Evolutionary conservation across 2,888 invertebrate genomes (phyloP).

Genomic region (Campaea margaritaria): DNA sequence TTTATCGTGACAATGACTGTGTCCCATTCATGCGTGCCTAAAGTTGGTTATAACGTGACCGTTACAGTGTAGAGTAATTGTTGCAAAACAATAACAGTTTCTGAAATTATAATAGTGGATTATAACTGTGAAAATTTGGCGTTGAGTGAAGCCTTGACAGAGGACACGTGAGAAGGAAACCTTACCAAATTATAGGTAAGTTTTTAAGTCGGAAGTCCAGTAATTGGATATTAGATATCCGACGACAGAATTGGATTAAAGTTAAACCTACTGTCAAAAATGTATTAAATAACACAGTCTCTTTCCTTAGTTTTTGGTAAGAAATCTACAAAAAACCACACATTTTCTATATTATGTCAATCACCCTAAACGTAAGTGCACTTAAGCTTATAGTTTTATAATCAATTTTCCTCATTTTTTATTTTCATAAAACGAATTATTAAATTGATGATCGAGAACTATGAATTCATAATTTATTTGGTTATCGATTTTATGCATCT

Average conservation of each 20-base stretch:
- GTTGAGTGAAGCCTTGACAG: slow-evolving; percentile 48
- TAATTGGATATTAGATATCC: slow-evolving; percentile 60
- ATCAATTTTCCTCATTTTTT: too few species aligned
- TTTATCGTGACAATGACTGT: slow-evolving; percentile 13
- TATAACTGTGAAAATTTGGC: slow-evolving; percentile 47
- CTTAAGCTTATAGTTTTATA: too few species aligned
- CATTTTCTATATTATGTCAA: too few species aligned
- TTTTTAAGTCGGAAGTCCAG: slow-evolving; percentile 49
- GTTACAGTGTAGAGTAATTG: slow-evolving; percentile 33
- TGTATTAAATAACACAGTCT: not conserved
- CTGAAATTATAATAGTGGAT: slow-evolving; percentile 37
- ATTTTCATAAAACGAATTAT: too few species aligned
- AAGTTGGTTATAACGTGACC: slow-evolving; percentile 33
- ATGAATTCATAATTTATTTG: not conserved
- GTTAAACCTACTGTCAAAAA: slow-evolving; percentile 1
- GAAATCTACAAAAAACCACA: not conserved
- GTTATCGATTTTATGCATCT: not conserved
- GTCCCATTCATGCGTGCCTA: slow-evolving; percentile 14
- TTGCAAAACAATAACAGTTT: slow-evolving; percentile 29
- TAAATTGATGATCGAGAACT: too few species aligned
- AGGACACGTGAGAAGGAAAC: slow-evolving; percentile 65
- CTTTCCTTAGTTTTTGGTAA: not conserved
- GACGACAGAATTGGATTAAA: slow-evolving; percentile 35
- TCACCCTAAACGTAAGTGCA: too few species aligned
- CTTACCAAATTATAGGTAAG: slow-evolving; percentile 64